Conservation (phyloP, 2,888 invertebrate genomes). For the Pimpla rufipes region DNA sequence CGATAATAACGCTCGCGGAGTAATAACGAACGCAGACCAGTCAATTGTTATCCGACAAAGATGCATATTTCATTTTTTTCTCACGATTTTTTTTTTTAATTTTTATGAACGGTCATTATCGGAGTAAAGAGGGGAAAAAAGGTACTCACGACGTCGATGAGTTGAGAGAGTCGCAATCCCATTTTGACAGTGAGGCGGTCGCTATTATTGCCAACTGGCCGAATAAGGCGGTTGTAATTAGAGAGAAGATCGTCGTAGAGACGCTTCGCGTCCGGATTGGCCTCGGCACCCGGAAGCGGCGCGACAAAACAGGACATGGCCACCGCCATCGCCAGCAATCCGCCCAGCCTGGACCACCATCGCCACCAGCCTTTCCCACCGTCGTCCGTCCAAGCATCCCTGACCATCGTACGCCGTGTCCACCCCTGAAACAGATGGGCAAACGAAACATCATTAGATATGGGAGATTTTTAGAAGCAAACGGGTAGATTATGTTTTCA, state of each 20-base stretch:
- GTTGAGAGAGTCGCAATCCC: slow-evolving; percentile 95
- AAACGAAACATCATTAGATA: not conserved
- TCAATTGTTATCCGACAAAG: not conserved
- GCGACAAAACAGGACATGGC: slow-evolving; percentile 86
- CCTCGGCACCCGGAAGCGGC: slow-evolving; percentile 87
- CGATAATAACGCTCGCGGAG: not conserved
- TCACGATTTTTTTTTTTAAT: no score
- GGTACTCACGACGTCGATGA: slow-evolving; percentile 96
- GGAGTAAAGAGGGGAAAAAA: not conserved
- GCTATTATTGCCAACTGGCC: slow-evolving; percentile 97
- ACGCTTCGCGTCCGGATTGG: slow-evolving; percentile 97
- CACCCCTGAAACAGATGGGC: slow-evolving; percentile 89
- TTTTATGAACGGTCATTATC: no score
- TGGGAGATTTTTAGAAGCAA: not conserved
- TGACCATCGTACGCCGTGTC: slow-evolving; percentile 95
- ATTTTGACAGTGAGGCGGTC: slow-evolving; percentile 98
- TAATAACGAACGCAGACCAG: not conserved
- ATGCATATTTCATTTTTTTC: no score
- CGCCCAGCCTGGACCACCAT: slow-evolving; percentile 79
- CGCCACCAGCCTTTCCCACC: slow-evolving; percentile 84
- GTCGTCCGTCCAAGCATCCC: slow-evolving; percentile 85
- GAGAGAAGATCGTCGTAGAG: slow-evolving; percentile 97
- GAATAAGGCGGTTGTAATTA: slow-evolving; percentile 97
- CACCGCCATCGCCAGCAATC: slow-evolving; percentile 91
- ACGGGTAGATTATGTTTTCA: not conserved